Percentiles rank a stretch among this genome's conserved stretches.
phyloP scores from a whole-genome alignment of 2,797 vertebrate genomes.

The Intellagama lesueurii region DNA sequence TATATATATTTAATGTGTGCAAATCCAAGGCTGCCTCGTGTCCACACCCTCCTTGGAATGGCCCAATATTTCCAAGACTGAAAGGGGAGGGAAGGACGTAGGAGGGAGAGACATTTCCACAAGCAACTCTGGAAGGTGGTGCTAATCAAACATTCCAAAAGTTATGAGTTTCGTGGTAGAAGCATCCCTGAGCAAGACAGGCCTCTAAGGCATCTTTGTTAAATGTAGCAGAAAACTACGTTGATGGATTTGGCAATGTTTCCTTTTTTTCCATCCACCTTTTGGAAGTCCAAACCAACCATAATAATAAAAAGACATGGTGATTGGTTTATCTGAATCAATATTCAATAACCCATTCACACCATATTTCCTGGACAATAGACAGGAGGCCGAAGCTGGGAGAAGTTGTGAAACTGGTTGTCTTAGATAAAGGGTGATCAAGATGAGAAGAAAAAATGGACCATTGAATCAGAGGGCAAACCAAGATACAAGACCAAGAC shows the following conservation, averaged over 20 bases:
- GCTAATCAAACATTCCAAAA: neutral
- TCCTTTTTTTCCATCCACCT: neutral
- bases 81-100: neutral
- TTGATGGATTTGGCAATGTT: neutral
- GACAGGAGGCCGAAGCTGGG: neutral
- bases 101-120: conserved; percentile 5
- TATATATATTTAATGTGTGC: neutral
- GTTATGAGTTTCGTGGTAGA: neutral
- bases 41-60: neutral
- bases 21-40: neutral
- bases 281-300: neutral
- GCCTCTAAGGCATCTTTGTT: conserved; percentile 10
- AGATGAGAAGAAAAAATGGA: neutral
- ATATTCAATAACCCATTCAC: neutral
- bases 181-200: neutral
- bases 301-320: neutral
- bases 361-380: neutral
- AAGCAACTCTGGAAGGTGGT: neutral
- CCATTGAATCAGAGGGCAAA: neutral
- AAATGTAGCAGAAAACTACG: neutral
- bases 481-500: neutral
- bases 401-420: neutral
- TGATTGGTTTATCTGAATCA: conserved; percentile 20
- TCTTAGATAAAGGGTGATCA: neutral
- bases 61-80: rapidly evolving